Conservation (phyloP, 2,113 vertebrate genomes). For the Hippolais icterina region DNA sequence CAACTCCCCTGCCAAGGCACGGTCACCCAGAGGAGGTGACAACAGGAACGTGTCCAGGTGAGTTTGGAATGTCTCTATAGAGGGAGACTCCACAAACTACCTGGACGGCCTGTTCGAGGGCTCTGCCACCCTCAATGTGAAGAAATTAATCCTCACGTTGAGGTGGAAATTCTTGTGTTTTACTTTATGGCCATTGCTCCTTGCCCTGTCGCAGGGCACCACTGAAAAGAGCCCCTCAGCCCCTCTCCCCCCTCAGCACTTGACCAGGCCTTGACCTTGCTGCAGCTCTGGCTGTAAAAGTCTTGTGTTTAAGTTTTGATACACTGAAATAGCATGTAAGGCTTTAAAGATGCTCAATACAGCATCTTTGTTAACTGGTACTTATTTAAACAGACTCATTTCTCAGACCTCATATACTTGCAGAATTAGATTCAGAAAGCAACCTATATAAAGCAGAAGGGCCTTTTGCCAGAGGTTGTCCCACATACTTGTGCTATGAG, state of each 20-base stretch:
- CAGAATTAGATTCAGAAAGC: background rate
- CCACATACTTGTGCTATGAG: background rate
- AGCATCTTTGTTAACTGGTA: background rate
- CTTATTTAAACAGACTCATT: background rate
- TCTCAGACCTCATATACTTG: background rate
- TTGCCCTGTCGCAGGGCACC: too few relatives aligned
- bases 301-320: background rate
- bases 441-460: background rate
- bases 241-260: background rate
- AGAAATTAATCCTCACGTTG: background rate
- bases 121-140: background rate
- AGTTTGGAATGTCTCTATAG: background rate
- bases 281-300: background rate
- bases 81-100: background rate
- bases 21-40: background rate
- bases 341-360: rapidly evolving
- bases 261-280: too few relatives aligned
- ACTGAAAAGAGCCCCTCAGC: background rate
- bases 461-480: background rate
- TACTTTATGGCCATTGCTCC: background rate
- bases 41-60: background rate
- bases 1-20: background rate
- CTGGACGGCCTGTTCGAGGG: background rate
- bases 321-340: background rate
- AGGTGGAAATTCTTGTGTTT: background rate